Evolutionary conservation across 2,888 invertebrate species (phyloP).

Genomic region (Mechanitis messenoides): DNA sequence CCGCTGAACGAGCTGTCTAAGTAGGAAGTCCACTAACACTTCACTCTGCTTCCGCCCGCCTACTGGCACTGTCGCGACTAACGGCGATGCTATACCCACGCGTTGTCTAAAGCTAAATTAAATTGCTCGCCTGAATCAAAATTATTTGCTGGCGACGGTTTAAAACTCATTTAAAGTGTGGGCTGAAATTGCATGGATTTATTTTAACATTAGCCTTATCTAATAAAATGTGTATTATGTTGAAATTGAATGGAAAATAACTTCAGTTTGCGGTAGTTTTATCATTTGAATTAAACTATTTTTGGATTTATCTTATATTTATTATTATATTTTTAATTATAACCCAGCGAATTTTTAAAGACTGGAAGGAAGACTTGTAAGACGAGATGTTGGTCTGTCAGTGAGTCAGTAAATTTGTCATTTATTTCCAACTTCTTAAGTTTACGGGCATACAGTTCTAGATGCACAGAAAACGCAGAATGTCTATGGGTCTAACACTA

Average conservation of each 20-base stretch:
- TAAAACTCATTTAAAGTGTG: slow-evolving; percentile 29
- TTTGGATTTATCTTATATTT: no score
- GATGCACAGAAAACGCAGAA: no score
- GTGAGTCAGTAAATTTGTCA: no score
- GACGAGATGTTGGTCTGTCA: no score
- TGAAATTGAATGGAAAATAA: not conserved
- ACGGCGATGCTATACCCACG: slow-evolving; percentile 62
- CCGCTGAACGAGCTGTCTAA: slow-evolving; percentile 66
- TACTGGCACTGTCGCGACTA: slow-evolving; percentile 67
- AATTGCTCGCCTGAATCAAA: slow-evolving; percentile 62
- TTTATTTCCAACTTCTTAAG: no score
- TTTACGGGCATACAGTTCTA: no score
- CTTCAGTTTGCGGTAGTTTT: not conserved
- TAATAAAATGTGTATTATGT: not conserved
- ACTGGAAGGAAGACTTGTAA: no score
- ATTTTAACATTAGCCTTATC: not conserved
- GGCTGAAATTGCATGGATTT: slow-evolving; percentile 17
- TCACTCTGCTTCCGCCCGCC: slow-evolving; percentile 70
- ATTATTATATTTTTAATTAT: no score
- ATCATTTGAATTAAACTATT: not conserved
- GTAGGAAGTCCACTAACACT: slow-evolving; percentile 71
- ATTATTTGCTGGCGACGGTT: slow-evolving; percentile 50
- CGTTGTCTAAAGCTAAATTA: slow-evolving; percentile 68
- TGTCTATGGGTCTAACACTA: no score
- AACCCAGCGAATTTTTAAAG: no score